phyloP scores from a whole-genome alignment of 2,113 vertebrate species.

The Thinocorus orbignyianus region DNA sequence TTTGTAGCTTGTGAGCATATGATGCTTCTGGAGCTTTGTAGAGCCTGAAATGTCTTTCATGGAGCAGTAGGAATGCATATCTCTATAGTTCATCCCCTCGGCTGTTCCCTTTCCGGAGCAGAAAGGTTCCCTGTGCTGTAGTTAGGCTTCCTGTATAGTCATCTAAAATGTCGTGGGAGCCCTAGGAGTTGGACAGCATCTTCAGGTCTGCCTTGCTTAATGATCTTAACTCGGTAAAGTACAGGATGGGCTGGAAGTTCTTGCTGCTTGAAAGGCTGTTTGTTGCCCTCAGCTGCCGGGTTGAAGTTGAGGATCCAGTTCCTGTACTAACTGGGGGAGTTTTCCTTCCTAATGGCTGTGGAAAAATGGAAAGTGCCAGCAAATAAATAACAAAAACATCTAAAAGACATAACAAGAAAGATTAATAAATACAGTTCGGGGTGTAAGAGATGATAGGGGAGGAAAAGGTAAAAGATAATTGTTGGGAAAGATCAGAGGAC shows the following conservation, averaged over 20 bases:
- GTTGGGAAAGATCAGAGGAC: not conserved
- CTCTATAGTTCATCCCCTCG: not conserved
- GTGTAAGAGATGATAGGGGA: not conserved
- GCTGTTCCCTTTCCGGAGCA: not conserved
- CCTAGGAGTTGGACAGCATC: not conserved
- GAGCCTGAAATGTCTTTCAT: not conserved
- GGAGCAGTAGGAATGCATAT: not conserved
- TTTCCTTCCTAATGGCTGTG: not conserved
- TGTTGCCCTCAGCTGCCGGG: not conserved
- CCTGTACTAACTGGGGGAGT: not conserved
- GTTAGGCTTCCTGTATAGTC: not conserved
- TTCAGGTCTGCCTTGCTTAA: not conserved
- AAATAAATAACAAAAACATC: not conserved
- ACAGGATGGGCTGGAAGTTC: not conserved
- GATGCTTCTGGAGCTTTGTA: not conserved
- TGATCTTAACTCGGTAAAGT: not conserved
- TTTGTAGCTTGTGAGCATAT: not conserved
- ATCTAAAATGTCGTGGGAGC: not conserved
- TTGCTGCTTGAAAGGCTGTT: not conserved
- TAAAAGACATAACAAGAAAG: not conserved
- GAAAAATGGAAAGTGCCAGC: not conserved
- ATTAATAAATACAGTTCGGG: not conserved
- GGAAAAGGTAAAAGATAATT: not conserved
- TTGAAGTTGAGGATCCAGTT: not conserved
- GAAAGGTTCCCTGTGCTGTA: not conserved